phyloP scores from a whole-genome alignment of 2,797 vertebrate genomes.

The Enteromius anoplus region DNA sequence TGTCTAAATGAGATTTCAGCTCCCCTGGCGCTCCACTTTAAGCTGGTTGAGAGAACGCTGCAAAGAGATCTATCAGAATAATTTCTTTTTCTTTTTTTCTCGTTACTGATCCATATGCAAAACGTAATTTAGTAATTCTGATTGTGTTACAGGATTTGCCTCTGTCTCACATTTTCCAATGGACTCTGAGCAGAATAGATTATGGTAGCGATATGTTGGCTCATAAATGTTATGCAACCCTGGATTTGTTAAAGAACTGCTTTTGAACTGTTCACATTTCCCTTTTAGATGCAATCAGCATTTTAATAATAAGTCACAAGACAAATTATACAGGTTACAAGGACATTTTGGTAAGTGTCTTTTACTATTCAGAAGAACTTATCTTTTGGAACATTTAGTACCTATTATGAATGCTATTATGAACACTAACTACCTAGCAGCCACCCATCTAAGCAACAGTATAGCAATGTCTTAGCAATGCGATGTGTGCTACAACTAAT shows the following conservation, averaged over 20 bases:
- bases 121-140: slow-evolving; percentile 6
- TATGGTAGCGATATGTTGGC: not conserved
- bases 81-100: not conserved
- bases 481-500: too few relatives aligned
- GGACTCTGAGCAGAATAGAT: not conserved
- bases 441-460: not conserved
- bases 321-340: not conserved
- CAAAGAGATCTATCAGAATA: slow-evolving; percentile 31
- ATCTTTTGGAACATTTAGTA: not conserved
- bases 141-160: slow-evolving; percentile 16
- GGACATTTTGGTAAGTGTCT: not conserved
- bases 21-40: slow-evolving; percentile 20
- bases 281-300: not conserved
- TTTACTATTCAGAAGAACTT: not conserved
- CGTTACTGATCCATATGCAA: not conserved
- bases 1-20: slow-evolving; percentile 44
- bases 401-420: not conserved
- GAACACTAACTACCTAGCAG: not conserved
- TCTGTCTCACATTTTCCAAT: not conserved
- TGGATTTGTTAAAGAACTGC: not conserved
- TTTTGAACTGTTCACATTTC: not conserved
- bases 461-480: not conserved
- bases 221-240: slow-evolving; percentile 6
- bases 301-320: not conserved
- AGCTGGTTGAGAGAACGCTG: not conserved